Base-by-base conservation (phyloP, 2,797 vertebrate genomes). In the Prunella strophiata region DNA sequence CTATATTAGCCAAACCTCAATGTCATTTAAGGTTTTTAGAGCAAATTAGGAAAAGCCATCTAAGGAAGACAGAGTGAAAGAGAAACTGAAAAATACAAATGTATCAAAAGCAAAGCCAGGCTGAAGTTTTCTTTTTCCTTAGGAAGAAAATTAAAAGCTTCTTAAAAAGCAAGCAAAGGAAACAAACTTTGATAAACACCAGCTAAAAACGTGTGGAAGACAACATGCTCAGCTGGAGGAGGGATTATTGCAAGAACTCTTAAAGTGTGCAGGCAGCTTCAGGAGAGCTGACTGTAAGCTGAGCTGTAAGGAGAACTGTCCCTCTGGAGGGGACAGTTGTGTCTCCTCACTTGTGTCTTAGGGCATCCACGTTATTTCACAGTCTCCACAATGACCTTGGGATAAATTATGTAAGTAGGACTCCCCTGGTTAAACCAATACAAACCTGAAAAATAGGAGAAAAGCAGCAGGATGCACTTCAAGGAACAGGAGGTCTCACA, bases 281-380 rank as follows among this genome's bases (percentile, higher is more conserved):
- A n/a, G n/a, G n/a, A 89, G 5, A 43, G 25, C 19, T 70, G 58
- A n/a, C 27, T 22, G 32, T 16, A 50, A 78, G 8, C 13, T 58
- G 26, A 40, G 20, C 22, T 50, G 13, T 55, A 52, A 42, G 58
- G 34, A 63, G 36, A 81, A 42, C 16, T 47, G 27, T 58, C 59
- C 48, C 22, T 42, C 34, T 43, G 52, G 20, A 83, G 27, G 15
- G 7, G 40, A 36, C 36, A 36, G 36, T 36, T 36, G 7, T 21
- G 25, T 43, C 5, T 20, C 22, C 21, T 79, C 0, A 0, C 4
- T 16, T 27, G 2, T 38, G 4, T 52, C 34, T 79, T 47, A 54
- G 15, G 21, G 16, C 10, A 73, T 13, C n/a, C 1, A 0, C 16
- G 6, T 40, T 66, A 23, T 59, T 89, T 54, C 30, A 20, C 42